These are phyloP conservation scores for Pachyuromys duprasi DNA, from an alignment of 2,797 vertebrate genomes.

Conservation along the genomic window DNA sequence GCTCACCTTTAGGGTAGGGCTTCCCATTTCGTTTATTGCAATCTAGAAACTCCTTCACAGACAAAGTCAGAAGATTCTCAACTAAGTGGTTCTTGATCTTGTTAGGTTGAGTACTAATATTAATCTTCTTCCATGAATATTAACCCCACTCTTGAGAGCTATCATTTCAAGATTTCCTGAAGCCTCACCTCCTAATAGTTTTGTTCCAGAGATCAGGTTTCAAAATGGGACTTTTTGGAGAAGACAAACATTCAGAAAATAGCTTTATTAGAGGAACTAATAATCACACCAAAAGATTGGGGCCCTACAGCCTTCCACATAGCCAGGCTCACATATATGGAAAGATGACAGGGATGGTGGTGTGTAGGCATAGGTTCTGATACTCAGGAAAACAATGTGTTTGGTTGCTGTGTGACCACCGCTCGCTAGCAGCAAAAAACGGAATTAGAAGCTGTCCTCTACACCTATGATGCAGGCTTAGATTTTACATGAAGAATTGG, in stretches of 20 bases:
- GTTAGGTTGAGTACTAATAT: background rate
- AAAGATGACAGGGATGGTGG: background rate
- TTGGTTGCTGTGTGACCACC: background rate
- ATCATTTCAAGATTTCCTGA: background rate
- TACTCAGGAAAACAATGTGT: background rate
- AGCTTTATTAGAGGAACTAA: background rate
- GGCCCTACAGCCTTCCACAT: background rate
- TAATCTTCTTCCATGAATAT: background rate
- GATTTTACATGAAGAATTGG: background rate
- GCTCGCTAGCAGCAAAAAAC: background rate
- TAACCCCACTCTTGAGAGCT: background rate
- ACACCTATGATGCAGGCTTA: background rate
- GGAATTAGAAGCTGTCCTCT: background rate
- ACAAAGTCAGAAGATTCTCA: background rate
- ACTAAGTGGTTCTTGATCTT: background rate
- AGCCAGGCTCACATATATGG: background rate
- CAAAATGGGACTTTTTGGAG: background rate
- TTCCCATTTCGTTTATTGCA: background rate
- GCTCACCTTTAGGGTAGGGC: background rate
- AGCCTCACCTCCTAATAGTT: background rate
- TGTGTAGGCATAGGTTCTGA: background rate
- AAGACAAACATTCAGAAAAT: background rate
- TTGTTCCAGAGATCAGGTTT: background rate
- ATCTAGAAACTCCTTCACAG: background rate
- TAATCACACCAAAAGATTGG: background rate